Conservation (phyloP, 2,797 vertebrate species). For the Sebastes nivosus region DNA sequence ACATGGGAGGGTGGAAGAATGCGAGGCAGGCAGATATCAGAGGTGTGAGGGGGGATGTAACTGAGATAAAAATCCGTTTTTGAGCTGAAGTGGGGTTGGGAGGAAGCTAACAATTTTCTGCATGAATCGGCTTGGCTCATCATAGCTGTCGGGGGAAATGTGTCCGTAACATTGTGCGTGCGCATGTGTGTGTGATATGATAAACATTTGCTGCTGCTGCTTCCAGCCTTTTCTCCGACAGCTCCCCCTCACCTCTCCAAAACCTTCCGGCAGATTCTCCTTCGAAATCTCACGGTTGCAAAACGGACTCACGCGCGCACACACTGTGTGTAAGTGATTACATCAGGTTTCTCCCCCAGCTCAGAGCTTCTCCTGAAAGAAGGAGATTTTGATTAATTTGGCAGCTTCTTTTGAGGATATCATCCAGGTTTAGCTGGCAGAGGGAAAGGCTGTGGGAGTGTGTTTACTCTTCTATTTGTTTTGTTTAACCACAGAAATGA, state of each 20-base stretch:
- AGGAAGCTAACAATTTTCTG: slow-evolving; percentile 69
- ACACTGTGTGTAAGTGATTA: slow-evolving; percentile 19
- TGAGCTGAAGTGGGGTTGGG: slow-evolving; percentile 39
- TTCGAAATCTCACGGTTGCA: not conserved
- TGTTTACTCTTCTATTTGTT: slow-evolving; percentile 18
- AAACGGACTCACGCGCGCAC: slow-evolving; percentile 7
- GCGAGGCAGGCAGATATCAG: slow-evolving; percentile 16
- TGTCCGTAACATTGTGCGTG: slow-evolving; percentile 41
- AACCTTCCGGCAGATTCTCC: slow-evolving; percentile 4
- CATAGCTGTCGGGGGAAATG: slow-evolving; percentile 43
- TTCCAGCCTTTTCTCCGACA: slow-evolving; percentile 5
- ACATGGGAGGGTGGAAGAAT: slow-evolving; percentile 6
- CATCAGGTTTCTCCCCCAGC: slow-evolving; percentile 20
- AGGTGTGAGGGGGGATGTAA: slow-evolving; percentile 35
- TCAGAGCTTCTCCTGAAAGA: slow-evolving; percentile 7
- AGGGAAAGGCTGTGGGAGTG: not conserved
- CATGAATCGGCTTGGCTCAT: slow-evolving; percentile 63
- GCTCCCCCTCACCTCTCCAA: not conserved
- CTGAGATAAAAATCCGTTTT: slow-evolving; percentile 52
- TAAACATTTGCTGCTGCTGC: slow-evolving; percentile 42
- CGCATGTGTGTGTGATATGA: slow-evolving; percentile 55
- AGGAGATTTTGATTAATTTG: slow-evolving; percentile 50
- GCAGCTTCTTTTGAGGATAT: slow-evolving; percentile 34
- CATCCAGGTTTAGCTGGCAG: slow-evolving; percentile 10
- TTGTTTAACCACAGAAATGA: slow-evolving; percentile 14